Conservation (phyloP, 1,140 invertebrate species). For the Drosophila melanica region DNA sequence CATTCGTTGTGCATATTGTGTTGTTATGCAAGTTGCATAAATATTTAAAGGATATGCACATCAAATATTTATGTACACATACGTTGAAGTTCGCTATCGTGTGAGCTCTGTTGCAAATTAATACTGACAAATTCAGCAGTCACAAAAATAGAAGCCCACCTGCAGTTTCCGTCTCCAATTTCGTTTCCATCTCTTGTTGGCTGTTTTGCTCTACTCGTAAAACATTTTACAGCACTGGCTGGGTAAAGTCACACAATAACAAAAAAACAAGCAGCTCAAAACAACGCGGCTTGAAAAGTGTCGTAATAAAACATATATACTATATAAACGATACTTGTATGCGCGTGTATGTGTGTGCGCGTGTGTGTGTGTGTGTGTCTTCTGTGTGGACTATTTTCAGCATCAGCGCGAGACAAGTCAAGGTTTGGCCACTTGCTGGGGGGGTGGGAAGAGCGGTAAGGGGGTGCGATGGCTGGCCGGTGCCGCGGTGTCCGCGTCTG, state of each 20-base stretch:
- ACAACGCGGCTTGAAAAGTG: conserved; percentile 42
- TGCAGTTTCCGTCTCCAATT: conserved; percentile 1
- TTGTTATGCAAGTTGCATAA: not conserved
- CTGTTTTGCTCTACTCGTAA: conserved; percentile 1
- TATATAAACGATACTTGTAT: conserved; percentile 4
- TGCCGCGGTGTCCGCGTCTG: conserved; percentile 3
- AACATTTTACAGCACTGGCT: conserved; percentile 4
- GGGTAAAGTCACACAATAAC: not conserved
- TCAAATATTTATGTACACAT: not conserved
- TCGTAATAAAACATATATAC: conserved; percentile 34
- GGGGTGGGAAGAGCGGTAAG: not conserved
- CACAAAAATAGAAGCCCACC: not conserved
- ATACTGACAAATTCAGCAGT: conserved; percentile 1
- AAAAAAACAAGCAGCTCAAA: conserved; percentile 1
- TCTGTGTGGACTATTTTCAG: conserved; percentile 39
- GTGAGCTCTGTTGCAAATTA: not conserved
- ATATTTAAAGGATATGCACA: not conserved
- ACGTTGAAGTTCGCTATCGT: not conserved
- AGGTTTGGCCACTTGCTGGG: conserved; percentile 3
- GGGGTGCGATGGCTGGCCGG: not conserved
- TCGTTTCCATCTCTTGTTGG: conserved; percentile 4
- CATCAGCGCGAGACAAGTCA: conserved; percentile 41
- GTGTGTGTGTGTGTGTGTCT: conserved; percentile 2
- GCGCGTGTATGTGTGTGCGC: not conserved
- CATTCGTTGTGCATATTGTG: no score